Evolutionary conservation across 2,113 vertebrate genomes (phyloP), one percentile per base, ranked within the genome.

Genomic region (Rhea americana): DNA sequence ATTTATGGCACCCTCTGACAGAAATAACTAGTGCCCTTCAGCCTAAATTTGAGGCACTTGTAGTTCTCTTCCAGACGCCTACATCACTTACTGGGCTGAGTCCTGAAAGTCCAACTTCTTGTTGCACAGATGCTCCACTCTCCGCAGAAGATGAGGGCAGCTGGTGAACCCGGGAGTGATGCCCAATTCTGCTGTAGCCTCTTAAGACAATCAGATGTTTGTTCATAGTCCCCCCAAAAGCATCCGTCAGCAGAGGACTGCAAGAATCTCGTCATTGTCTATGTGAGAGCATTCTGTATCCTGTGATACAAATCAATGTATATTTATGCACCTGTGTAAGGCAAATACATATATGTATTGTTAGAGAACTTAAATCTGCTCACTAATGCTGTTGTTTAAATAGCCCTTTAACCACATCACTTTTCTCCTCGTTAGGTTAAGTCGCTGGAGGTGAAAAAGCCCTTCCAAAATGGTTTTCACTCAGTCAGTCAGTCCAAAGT

Each of bases 381-480:
- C 84, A 45, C 70, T 85, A 87, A 85, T 80, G 93, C 86, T 4
- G 0, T 35, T 95, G 92, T 95, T 95, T 95, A 89, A 96, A 96
- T 45, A 95, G 93, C 90, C 93, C 95, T 94, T 96, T 87, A 96
- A 94, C 89, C 93, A 93, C 96, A 95, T 96, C 95, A 94, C 95
- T 95, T 95, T 96, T 95, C 95, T 95, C 95, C 94, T 96, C 83
- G 16, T 96, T 95, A 95, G 81, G 73, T 89, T 92, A 96, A 95
- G 90, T 94, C 21, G 11, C 94, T 94, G 51, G 91, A 93, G 95
- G 95, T 96, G 93, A 95, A 97, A 96, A 95, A 95, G 85, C 87
- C 92, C 81, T 94, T 95, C 93, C 94, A 94, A 93, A 97, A 97
- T 89, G 93, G 92, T 93, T 96, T 97, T 95, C 96, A 91, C 93